A percentile compares a stretch with the other conserved stretches of the same genome.
Conservation (phyloP, 2,888 invertebrate species). For the Micoletzkya japonica region DNA sequence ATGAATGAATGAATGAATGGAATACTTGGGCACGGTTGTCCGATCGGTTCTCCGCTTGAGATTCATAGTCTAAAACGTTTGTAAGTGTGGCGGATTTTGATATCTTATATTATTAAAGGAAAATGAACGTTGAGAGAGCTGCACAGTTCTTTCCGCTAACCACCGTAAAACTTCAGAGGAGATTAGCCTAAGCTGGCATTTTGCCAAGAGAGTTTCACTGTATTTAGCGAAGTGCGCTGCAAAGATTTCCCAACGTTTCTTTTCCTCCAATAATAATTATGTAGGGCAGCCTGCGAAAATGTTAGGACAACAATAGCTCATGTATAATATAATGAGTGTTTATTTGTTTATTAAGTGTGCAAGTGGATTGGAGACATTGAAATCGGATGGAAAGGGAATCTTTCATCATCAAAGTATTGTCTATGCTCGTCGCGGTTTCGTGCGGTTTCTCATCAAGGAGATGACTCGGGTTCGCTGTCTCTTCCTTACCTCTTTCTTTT, state of each 20-base stretch:
- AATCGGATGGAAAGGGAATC: background rate
- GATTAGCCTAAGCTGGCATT: no score
- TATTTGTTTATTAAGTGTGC: background rate
- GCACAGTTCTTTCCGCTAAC: no score
- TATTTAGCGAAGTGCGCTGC: no score
- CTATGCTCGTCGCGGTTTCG: slow-evolving; percentile 10
- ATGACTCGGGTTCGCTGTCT: slow-evolving; percentile 18
- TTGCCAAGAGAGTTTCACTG: no score
- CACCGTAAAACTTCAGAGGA: no score
- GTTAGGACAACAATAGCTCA: no score
- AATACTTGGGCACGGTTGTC: no score
- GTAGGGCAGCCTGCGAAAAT: no score
- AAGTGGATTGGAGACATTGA: background rate
- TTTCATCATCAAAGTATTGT: slow-evolving; percentile 12
- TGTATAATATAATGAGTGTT: background rate
- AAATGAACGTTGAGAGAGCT: background rate
- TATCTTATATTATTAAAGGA: background rate
- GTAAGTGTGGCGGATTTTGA: background rate
- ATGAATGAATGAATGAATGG: background rate
- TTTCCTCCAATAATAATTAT: no score
- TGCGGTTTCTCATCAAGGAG: slow-evolving; percentile 19
- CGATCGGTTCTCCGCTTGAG: background rate
- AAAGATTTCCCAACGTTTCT: no score
- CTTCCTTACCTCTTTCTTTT: no score
- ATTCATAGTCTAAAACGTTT: background rate